A percentile compares a stretch with the other conserved stretches of the same genome.
phyloP scores from a whole-genome alignment of 2,888 invertebrate species.

The Agriopis aurantiaria region DNA sequence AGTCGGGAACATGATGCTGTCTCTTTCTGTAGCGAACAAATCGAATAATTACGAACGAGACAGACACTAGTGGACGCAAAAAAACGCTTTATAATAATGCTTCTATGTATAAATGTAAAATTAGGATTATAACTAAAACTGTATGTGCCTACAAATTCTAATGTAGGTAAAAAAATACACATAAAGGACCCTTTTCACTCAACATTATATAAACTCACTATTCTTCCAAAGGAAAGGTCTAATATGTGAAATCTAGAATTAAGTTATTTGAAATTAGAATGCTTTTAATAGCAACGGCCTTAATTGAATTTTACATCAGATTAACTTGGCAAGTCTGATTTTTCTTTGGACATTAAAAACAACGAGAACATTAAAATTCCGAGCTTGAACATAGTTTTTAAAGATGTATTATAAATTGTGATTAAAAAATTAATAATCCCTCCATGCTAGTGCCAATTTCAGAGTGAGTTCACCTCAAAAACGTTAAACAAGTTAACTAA shows the following conservation, averaged over 20 bases:
- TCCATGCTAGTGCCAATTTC: conserved; percentile 81
- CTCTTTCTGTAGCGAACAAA: conserved; percentile 30
- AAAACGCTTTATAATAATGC: conserved; percentile 26
- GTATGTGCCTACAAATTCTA: conserved; percentile 33
- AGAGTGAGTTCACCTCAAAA: conserved; percentile 56
- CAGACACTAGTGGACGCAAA: conserved; percentile 29
- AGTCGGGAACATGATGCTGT: conserved; percentile 24
- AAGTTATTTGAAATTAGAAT: conserved; percentile 28
- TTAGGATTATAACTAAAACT: conserved; percentile 25
- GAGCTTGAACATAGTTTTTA: conserved; percentile 38
- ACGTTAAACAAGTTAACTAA: conserved; percentile 38
- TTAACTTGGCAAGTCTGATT: conserved; percentile 34
- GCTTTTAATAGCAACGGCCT: conserved; percentile 35
- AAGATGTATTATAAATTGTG: conserved; percentile 27
- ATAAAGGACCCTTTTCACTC: conserved; percentile 24
- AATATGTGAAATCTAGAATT: conserved; percentile 19
- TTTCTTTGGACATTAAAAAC: conserved; percentile 19
- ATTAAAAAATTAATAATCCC: conserved; percentile 57
- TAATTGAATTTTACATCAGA: conserved; percentile 15
- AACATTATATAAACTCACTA: conserved; percentile 7
- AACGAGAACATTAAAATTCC: conserved; percentile 29
- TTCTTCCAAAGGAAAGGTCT: conserved; percentile 21
- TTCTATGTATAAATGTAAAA: conserved; percentile 24
- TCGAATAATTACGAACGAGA: conserved; percentile 31
- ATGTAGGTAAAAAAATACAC: conserved; percentile 19